These are phyloP conservation scores for Hypanus sabinus DNA, from an alignment of 2,113 vertebrate species.

Conservation along the genomic window DNA sequence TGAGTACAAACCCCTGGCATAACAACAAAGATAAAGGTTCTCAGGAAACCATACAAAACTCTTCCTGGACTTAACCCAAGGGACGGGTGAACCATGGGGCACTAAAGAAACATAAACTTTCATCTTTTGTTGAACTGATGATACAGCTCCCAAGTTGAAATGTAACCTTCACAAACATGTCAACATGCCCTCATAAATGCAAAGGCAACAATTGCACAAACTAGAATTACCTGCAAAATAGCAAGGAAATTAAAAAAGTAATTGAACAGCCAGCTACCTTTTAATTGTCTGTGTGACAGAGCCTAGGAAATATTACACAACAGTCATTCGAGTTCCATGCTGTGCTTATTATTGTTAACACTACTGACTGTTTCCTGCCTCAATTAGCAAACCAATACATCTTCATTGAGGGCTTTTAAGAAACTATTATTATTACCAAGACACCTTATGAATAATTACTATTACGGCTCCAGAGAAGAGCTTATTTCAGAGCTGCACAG, in stretches of 20 bases:
- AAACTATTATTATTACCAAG: conserved; percentile 14
- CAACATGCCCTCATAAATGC: not conserved
- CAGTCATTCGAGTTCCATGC: not conserved
- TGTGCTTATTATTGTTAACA: conserved; percentile 1
- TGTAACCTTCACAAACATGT: not conserved
- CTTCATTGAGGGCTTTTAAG: not conserved
- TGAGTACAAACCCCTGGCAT: not conserved
- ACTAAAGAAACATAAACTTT: not conserved
- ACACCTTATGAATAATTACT: not conserved
- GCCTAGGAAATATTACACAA: not conserved
- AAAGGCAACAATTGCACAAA: not conserved
- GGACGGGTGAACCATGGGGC: not conserved
- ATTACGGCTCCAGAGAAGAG: not conserved
- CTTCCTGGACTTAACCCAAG: not conserved
- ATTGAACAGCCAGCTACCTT: not conserved
- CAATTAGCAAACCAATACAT: not conserved
- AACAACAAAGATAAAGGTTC: no score
- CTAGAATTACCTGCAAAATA: not conserved
- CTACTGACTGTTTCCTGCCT: not conserved
- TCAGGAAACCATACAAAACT: not conserved
- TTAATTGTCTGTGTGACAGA: not conserved
- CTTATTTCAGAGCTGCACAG: not conserved
- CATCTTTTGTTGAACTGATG: not conserved
- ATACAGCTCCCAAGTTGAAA: not conserved
- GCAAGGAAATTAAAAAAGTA: not conserved